Conservation (phyloP, 2,888 invertebrate species). For the Helicoverpa assulta region DNA sequence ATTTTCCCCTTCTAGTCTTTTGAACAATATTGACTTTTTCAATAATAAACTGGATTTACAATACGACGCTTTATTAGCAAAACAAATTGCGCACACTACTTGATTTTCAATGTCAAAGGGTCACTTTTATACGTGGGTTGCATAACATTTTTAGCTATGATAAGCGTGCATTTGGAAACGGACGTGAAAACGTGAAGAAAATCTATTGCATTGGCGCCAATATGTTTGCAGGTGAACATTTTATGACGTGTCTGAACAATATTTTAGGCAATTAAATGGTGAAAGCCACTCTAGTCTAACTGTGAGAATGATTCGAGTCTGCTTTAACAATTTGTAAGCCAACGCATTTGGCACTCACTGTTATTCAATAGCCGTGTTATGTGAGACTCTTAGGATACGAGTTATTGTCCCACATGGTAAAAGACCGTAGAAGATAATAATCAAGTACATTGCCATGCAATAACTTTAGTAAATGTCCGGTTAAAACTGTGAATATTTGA, state of each 20-base stretch:
- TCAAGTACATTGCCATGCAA: not conserved
- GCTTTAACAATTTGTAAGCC: not conserved
- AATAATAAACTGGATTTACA: conserved; percentile 20
- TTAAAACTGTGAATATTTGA: not conserved
- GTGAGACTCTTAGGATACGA: not conserved
- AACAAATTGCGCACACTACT: conserved; percentile 22
- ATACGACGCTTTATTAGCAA: conserved; percentile 10
- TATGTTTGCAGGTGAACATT: not conserved
- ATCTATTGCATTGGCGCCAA: conserved; percentile 28
- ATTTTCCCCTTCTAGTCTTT: not conserved
- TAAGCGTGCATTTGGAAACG: conserved; percentile 21
- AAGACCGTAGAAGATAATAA: not conserved
- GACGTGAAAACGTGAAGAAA: conserved; percentile 2
- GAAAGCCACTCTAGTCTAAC: not conserved
- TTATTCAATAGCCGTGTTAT: not conserved
- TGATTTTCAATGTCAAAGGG: conserved; percentile 50
- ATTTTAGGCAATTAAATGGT: not conserved
- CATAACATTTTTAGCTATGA: conserved; percentile 36
- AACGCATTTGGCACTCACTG: not conserved
- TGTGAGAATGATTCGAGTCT: not conserved
- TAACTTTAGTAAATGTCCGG: not conserved
- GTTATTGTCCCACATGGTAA: not conserved
- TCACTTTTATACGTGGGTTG: conserved; percentile 32
- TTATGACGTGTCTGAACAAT: not conserved
- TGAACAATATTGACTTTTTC: conserved; percentile 14